Conservation (phyloP, 2,888 invertebrate genomes). For the Trachelus troglodyta region DNA sequence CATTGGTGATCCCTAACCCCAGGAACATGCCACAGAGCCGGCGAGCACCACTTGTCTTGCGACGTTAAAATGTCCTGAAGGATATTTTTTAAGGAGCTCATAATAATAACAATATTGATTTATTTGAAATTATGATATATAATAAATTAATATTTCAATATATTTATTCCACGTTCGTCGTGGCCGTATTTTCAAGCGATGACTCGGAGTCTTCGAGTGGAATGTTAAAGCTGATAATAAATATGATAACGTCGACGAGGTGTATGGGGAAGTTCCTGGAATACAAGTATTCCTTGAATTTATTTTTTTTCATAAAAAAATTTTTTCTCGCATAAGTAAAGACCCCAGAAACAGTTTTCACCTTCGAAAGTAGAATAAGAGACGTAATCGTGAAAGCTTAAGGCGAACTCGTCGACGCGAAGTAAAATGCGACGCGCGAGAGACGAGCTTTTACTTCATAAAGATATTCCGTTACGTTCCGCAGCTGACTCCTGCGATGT, state of each 20-base stretch:
- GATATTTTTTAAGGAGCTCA: background rate
- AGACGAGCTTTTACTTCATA: background rate
- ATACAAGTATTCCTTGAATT: background rate
- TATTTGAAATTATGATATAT: background rate
- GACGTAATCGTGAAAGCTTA: background rate
- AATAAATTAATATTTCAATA: background rate
- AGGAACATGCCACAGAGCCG: conserved; percentile 57
- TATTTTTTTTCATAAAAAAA: background rate
- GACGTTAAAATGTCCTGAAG: background rate
- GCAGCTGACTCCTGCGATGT: background rate
- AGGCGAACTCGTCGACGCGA: background rate
- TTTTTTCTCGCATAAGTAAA: background rate
- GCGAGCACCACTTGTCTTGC: conserved; percentile 50
- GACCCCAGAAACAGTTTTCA: background rate
- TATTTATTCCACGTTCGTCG: background rate
- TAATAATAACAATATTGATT: background rate
- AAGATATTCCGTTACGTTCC: background rate
- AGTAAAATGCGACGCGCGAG: background rate
- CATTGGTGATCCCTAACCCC: background rate
- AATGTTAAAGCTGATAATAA: background rate
- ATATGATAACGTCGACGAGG: background rate
- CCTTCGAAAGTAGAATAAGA: background rate
- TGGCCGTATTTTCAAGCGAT: background rate
- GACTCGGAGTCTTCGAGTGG: background rate
- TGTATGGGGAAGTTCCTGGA: background rate